Percentiles rank a stretch among this genome's conserved stretches.
phyloP scores from a whole-genome alignment of 2,888 invertebrate species.

The Blastobasis lacticolella region DNA sequence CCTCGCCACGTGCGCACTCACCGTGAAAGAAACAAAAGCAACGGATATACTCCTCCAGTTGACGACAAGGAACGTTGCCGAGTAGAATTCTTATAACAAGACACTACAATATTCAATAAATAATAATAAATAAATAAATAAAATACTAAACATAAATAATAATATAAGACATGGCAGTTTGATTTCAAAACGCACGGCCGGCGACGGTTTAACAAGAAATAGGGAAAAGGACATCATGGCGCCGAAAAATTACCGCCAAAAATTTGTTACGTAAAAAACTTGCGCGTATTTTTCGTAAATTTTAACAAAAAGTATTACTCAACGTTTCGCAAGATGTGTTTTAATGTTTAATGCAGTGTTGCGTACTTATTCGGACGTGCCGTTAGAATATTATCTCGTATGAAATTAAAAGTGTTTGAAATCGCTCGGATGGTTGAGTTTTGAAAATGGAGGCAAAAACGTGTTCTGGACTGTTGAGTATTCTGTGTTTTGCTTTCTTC shows the following conservation, averaged over 20 bases:
- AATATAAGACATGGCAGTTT: no score
- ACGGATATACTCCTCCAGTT: slow-evolving; percentile 63
- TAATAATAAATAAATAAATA: no score
- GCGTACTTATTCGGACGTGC: no score
- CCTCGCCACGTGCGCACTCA: slow-evolving; percentile 46
- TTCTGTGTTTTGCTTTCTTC: slow-evolving; percentile 54
- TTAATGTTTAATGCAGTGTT: no score
- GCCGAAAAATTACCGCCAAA: slow-evolving; percentile 25
- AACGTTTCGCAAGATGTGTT: no score
- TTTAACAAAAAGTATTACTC: no score
- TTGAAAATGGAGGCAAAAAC: slow-evolving; percentile 37
- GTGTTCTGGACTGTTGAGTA: slow-evolving; percentile 24
- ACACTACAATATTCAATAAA: background rate
- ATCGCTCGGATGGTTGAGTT: slow-evolving; percentile 28
- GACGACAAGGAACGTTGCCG: slow-evolving; percentile 56
- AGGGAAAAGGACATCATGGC: no score
- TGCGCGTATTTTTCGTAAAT: background rate
- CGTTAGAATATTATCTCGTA: no score
- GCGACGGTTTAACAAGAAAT: slow-evolving; percentile 10
- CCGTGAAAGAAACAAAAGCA: slow-evolving; percentile 66
- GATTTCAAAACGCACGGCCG: background rate
- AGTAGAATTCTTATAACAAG: slow-evolving; percentile 44
- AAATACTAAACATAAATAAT: no score
- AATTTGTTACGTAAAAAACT: slow-evolving; percentile 5
- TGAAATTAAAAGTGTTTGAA: background rate